Conservation (phyloP, 2,113 vertebrate species). For the Numenius arquata region DNA sequence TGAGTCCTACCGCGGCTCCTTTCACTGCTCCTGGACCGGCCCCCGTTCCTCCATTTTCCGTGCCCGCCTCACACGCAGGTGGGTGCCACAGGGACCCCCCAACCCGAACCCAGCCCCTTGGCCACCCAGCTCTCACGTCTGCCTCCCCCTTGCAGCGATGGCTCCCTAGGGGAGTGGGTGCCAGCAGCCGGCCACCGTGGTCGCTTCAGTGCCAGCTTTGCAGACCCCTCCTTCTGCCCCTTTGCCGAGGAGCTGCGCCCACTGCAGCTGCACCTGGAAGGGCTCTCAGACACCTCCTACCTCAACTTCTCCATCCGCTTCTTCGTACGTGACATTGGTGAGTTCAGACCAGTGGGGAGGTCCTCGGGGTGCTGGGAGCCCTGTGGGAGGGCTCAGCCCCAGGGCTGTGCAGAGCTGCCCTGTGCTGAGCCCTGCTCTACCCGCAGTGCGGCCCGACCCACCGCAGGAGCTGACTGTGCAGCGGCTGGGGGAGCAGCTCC, state of each 20-base stretch:
- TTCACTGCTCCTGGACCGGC: slow-evolving; percentile 13
- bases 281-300: neutral
- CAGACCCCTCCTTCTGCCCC: slow-evolving; percentile 26
- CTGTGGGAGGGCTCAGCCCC: accelerated
- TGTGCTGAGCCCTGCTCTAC: neutral
- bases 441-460: neutral
- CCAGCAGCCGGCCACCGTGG: accelerated
- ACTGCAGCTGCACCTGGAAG: slow-evolving; percentile 13
- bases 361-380: accelerated
- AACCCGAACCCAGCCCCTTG: accelerated
- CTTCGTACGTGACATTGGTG: slow-evolving; percentile 7
- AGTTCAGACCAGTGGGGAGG: neutral
- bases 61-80: neutral
- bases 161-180: neutral
- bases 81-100: neutral
- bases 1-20: neutral
- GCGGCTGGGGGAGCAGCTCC: neutral
- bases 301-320: neutral
- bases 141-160: neutral
- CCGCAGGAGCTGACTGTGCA: neutral
- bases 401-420: neutral
- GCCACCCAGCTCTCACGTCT: accelerated
- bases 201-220: neutral
- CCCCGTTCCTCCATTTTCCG: neutral
- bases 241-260: neutral